Conservation (phyloP, 2,113 vertebrate genomes). For the Hassar affinis region DNA sequence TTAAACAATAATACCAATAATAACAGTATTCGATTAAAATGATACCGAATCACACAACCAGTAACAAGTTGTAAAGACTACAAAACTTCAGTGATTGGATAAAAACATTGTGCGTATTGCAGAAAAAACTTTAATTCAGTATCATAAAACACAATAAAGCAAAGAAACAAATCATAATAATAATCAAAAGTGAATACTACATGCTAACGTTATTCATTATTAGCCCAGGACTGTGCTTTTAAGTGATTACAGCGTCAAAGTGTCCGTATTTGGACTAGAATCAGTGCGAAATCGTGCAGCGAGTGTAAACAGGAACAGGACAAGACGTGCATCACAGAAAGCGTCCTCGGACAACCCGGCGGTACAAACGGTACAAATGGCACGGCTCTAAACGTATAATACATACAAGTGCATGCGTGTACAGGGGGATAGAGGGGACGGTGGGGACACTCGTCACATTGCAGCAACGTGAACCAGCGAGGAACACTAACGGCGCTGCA, state of each 20-base stretch:
- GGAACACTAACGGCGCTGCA: slow-evolving; percentile 15
- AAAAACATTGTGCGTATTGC: slow-evolving; percentile 19
- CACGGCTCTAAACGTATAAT: neutral
- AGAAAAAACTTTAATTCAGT: neutral
- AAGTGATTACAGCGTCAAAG: neutral
- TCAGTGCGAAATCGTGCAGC: neutral
- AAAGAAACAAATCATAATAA: neutral
- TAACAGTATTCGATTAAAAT: neutral
- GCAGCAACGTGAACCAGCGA: neutral
- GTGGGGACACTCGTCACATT: neutral
- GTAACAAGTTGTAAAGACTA: neutral
- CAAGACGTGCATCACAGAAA: slow-evolving; percentile 2
- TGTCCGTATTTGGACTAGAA: neutral
- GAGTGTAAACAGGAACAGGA: slow-evolving; percentile 32
- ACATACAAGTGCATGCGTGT: slow-evolving; percentile 9
- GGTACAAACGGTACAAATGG: neutral
- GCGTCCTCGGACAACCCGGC: neutral
- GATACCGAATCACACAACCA: neutral
- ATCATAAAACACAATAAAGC: neutral
- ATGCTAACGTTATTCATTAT: neutral
- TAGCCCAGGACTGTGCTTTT: neutral
- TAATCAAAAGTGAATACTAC: neutral
- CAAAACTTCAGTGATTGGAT: neutral
- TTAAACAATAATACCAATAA: neutral
- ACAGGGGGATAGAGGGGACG: too few relatives aligned